Evolutionary conservation across 1,140 invertebrate genomes (phyloP).

Genomic region (Meteorus sp.): DNA sequence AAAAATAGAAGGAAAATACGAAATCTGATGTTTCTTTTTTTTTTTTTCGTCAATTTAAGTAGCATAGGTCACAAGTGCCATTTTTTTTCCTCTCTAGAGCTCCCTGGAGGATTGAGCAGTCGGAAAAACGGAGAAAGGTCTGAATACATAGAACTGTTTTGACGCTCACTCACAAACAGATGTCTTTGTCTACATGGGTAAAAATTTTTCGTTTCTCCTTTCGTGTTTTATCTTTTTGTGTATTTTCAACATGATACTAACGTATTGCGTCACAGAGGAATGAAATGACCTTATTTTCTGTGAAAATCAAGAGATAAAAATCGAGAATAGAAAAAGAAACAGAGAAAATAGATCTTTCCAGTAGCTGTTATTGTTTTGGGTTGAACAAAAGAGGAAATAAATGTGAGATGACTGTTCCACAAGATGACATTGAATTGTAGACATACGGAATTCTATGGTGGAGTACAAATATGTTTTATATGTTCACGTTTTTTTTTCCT

Average conservation of each 20-base stretch:
- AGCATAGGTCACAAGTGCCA: slow-evolving; percentile 6
- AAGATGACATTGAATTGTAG: not conserved
- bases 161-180: not conserved
- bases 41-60: slow-evolving; percentile 13
- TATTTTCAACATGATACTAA: not conserved
- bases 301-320: slow-evolving; percentile 1
- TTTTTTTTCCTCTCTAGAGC: not conserved
- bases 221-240: not conserved
- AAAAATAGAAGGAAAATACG: slow-evolving; percentile 13
- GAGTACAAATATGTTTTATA: too few species aligned
- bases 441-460: too few species aligned
- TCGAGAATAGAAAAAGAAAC: slow-evolving; percentile 9
- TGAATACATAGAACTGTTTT: not conserved
- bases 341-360: not conserved
- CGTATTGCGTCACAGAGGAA: slow-evolving; percentile 2
- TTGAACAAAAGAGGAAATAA: not conserved
- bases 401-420: not conserved
- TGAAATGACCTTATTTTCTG: slow-evolving; percentile 16
- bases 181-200: too few species aligned
- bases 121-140: not conserved
- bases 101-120: not conserved
- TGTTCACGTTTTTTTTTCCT: too few species aligned
- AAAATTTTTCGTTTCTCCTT: not conserved
- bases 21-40: slow-evolving; percentile 24
- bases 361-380: not conserved